Evolutionary conservation across 2,888 invertebrate genomes (phyloP).

Genomic region (Craniophora ligustri): DNA sequence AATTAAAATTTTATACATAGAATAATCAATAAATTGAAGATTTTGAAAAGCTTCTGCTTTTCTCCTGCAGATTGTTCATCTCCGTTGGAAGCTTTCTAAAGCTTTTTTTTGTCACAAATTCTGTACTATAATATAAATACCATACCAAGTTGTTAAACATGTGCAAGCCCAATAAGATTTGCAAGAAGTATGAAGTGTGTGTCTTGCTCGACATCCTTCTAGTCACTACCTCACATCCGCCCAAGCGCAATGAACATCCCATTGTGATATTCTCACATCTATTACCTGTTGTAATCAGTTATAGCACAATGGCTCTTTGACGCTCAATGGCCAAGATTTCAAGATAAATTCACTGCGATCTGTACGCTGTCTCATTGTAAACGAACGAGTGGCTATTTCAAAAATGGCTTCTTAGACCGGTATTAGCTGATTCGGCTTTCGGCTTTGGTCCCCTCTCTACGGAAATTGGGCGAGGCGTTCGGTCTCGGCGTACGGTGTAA

Average conservation of each 20-base stretch:
- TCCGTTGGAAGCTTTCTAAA: too few species aligned
- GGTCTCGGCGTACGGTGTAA: constrained; percentile 21
- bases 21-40: too few species aligned
- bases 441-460: constrained; percentile 24
- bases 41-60: too few species aligned
- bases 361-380: constrained; percentile 46
- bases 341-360: constrained; percentile 72
- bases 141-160: too few species aligned
- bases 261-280: constrained; percentile 74
- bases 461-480: constrained; percentile 48
- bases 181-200: too few species aligned
- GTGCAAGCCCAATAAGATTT: too few species aligned
- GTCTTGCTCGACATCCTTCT: constrained; percentile 1
- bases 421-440: constrained; percentile 31
- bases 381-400: constrained; percentile 61
- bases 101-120: too few species aligned
- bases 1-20: too few species aligned
- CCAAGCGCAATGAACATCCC: constrained; percentile 62
- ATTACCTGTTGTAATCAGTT: constrained; percentile 83
- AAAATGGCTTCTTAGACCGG: constrained; percentile 57
- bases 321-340: constrained; percentile 75
- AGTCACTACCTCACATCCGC: constrained; percentile 23
- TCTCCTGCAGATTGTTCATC: too few species aligned
- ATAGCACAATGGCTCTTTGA: constrained; percentile 76
- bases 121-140: too few species aligned